Evolutionary conservation across 2,797 vertebrate species (phyloP), one percentile per base, ranked within the genome.

Genomic region (Crocidura indochinensis): DNA sequence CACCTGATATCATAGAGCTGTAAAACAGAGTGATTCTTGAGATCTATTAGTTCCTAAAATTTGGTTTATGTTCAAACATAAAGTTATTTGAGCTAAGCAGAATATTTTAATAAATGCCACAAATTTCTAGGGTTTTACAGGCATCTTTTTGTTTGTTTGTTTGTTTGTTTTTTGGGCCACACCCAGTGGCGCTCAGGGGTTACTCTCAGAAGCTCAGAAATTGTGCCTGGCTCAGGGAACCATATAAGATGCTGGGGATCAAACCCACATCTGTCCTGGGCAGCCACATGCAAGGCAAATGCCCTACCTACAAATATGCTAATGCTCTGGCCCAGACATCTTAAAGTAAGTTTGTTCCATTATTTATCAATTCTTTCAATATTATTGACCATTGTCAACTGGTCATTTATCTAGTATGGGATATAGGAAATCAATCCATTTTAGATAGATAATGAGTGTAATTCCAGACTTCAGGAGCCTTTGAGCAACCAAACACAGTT

Each of bases 401-500:
- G 65, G 56, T 65, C 8, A 17, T 72, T 79, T 77, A 31, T 87
- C 65, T 81, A 89, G 29, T 77, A 49, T 46, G 79, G 11, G 51
- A 65, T 27, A 81, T 77, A 85, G 87, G 53, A 93, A 91, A 90
- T 89, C 65, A 80, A 53, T 84, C 72, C 84, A 84, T 75, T 38
- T 38, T 38, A 38, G 38, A 38, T 38, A 38, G 38, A 38, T 2
- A 88, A 56, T 68, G 62, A 74, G 83, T 74, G 62, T 26, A 81
- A 44, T 46, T 93, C 72, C 88, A 81, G 64, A 78, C 38, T 47
- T 51, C 67, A 71, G 83, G 92, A 80, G 87, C 85, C 93, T 95
- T 92, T 95, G 84, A 78, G 71, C 95, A 78, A 88, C 87, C 94
- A 92, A 94, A 90, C 73, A 87, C 76, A 56, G 89, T 67, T 72